phyloP scores from a whole-genome alignment of 2,797 vertebrate genomes.

The Cryptoprocta ferox region DNA sequence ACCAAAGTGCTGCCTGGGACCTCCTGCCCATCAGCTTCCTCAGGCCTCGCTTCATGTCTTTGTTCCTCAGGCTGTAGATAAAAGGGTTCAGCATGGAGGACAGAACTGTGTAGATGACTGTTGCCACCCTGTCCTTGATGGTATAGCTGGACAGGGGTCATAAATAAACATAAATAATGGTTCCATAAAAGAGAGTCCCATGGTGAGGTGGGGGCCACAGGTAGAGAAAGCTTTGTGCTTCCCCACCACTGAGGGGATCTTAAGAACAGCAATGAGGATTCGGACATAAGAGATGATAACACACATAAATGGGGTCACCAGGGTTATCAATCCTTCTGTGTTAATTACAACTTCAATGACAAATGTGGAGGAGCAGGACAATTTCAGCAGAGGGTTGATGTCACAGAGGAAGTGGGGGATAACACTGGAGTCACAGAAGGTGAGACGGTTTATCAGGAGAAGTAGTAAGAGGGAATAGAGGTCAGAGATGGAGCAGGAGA shows the following conservation, averaged over 20 bases:
- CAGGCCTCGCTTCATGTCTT: conserved; percentile 33
- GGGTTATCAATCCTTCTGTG: neutral
- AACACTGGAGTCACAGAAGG: conserved; percentile 30
- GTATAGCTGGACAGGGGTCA: neutral
- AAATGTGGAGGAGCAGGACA: conserved; percentile 15
- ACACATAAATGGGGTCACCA: neutral
- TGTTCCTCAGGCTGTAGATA: conserved; percentile 66
- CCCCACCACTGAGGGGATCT: neutral
- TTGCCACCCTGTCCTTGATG: neutral
- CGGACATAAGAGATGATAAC: neutral
- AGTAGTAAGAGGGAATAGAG: conserved; percentile 12
- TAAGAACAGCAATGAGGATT: neutral
- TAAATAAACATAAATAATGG: conserved; percentile 58
- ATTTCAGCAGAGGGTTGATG: conserved; percentile 12
- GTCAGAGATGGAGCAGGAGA: neutral
- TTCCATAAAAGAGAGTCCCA: conserved; percentile 56
- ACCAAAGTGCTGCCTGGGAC: neutral
- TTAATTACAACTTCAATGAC: neutral
- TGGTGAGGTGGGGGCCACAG: conserved; percentile 34
- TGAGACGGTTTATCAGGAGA: neutral
- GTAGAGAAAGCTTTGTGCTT: conserved; percentile 45
- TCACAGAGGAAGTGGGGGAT: conserved; percentile 34
- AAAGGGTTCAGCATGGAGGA: conserved; percentile 64
- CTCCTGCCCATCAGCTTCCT: neutral
- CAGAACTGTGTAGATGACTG: conserved; percentile 42